Evolutionary conservation across 2,888 invertebrate species (phyloP).

Genomic region (Aporophyla nigra): DNA sequence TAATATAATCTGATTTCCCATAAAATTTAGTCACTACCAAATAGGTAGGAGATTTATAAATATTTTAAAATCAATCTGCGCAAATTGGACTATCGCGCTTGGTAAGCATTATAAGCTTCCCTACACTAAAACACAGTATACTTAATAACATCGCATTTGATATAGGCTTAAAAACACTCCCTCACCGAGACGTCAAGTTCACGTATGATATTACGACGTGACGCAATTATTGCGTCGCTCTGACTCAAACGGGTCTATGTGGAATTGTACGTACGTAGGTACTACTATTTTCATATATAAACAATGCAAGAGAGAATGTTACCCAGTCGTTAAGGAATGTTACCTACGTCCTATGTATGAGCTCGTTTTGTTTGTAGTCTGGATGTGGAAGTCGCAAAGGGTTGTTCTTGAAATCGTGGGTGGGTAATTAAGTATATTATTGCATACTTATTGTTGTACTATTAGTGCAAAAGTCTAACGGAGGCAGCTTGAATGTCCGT

Average conservation of each 20-base stretch:
- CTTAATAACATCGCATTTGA: neutral
- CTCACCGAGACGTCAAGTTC: slow-evolving; percentile 1
- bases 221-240: neutral
- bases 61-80: neutral
- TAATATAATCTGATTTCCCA: neutral
- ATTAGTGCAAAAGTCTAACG: neutral
- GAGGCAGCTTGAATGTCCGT: neutral
- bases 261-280: neutral
- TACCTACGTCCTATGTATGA: neutral
- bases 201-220: neutral
- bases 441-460: neutral
- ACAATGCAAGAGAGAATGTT: neutral
- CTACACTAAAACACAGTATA: neutral
- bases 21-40: too few relatives aligned
- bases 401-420: neutral
- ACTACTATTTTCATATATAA: neutral
- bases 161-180: neutral
- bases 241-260: neutral
- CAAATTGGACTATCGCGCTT: neutral
- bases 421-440: neutral
- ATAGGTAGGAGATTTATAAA: accelerated
- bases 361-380: neutral
- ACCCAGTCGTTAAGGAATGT: neutral
- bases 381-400: neutral
- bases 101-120: neutral